Evolutionary conservation across 2,888 invertebrate genomes (phyloP).

Genomic region (Anthophora plumipes): DNA sequence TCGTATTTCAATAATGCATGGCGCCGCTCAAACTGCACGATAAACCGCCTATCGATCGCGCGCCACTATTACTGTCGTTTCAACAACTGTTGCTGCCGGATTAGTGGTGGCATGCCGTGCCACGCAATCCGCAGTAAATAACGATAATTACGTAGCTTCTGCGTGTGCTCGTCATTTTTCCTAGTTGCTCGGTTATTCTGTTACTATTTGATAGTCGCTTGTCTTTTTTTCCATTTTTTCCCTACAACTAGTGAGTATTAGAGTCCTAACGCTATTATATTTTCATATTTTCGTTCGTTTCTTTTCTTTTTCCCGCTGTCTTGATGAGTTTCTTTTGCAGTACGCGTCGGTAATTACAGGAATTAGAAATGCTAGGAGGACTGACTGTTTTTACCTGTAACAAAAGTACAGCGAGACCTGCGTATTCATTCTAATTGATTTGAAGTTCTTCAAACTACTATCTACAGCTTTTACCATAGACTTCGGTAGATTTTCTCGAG

Average conservation of each 20-base stretch:
- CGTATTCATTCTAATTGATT: background rate
- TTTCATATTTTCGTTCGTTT: background rate
- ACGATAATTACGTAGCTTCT: constrained; percentile 47
- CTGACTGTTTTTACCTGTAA: background rate
- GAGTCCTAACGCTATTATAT: no score
- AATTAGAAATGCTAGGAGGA: background rate
- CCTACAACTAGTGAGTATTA: background rate
- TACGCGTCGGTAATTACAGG: background rate
- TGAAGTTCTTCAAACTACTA: background rate
- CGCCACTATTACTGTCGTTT: constrained; percentile 58
- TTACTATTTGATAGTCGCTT: background rate
- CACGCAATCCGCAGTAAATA: constrained; percentile 40
- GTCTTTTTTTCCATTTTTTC: no score
- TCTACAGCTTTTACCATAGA: background rate
- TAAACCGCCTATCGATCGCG: constrained; percentile 54
- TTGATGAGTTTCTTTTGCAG: no score
- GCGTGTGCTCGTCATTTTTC: constrained; percentile 29
- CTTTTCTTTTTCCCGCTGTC: no score
- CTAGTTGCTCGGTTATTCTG: background rate
- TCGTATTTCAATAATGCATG: constrained; percentile 50
- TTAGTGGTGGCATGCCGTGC: constrained; percentile 46
- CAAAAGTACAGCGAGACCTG: background rate
- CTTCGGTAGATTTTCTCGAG: no score
- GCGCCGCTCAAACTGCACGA: constrained; percentile 47
- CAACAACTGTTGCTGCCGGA: constrained; percentile 67